Conservation (phyloP, 2,113 vertebrate genomes). For the Budorcas taxicolor region DNA sequence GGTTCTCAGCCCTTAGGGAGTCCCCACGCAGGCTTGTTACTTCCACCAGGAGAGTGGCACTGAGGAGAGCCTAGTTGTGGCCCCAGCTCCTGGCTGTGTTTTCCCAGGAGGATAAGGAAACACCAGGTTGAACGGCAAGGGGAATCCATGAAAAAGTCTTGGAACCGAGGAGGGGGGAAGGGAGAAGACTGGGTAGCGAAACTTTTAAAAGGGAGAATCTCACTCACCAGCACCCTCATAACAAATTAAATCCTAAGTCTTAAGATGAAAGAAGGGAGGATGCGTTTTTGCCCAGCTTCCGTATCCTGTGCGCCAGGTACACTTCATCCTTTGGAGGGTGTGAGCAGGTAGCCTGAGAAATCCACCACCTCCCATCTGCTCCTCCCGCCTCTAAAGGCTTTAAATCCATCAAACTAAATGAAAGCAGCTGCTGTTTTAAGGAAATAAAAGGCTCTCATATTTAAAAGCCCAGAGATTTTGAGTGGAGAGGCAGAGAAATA, state of each 20-base stretch:
- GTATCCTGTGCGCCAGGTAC: slow-evolving; percentile 70
- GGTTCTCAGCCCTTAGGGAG: not conserved
- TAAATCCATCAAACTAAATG: slow-evolving; percentile 84
- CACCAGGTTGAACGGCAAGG: not conserved
- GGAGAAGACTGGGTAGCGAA: not conserved
- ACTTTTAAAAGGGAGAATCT: not conserved
- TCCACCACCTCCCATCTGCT: slow-evolving; percentile 65
- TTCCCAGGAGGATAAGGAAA: not conserved
- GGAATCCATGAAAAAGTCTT: not conserved
- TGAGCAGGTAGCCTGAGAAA: slow-evolving; percentile 77
- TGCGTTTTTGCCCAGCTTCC: slow-evolving; percentile 71
- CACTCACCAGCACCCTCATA: slow-evolving; percentile 70
- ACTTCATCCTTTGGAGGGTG: slow-evolving; percentile 75
- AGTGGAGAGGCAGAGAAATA: slow-evolving; percentile 78
- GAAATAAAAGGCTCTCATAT: slow-evolving; percentile 82
- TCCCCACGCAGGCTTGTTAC: not conserved
- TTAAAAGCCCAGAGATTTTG: slow-evolving; percentile 80
- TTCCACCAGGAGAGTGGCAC: not conserved
- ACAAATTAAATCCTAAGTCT: slow-evolving; percentile 76
- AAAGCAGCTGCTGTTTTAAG: slow-evolving; percentile 82
- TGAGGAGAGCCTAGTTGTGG: not conserved
- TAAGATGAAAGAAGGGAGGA: slow-evolving; percentile 77
- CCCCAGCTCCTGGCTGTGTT: not conserved
- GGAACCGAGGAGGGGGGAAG: not conserved
- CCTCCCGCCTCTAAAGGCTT: slow-evolving; percentile 77